Conservation (phyloP, 2,113 vertebrate genomes). For the Sialia sialis region DNA sequence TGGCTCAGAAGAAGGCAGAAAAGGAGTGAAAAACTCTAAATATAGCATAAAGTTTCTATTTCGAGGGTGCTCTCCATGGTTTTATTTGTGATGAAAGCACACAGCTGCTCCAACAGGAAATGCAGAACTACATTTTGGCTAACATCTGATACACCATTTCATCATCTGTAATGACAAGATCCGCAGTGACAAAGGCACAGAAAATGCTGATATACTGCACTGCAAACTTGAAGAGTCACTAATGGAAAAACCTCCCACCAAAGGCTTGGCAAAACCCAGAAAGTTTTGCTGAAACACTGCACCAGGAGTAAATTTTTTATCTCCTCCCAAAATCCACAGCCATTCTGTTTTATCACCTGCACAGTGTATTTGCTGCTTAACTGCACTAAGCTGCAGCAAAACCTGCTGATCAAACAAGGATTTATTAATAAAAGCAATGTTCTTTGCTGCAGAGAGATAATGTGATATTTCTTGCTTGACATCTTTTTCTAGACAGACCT, state of each 20-base stretch:
- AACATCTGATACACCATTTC: not conserved
- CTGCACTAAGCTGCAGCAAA: not conserved
- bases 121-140: not conserved
- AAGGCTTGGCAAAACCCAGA: not conserved
- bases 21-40: not conserved
- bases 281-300: not conserved
- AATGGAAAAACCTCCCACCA: not conserved
- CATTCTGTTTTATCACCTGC: not conserved
- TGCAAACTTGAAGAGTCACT: not conserved
- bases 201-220: not conserved
- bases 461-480: conserved; percentile 58
- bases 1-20: not conserved
- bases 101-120: not conserved
- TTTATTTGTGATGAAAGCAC: not conserved
- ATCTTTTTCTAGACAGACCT: conserved; percentile 69
- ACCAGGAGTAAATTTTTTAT: not conserved
- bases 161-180: not conserved
- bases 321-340: not conserved
- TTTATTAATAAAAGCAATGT: conserved; percentile 3
- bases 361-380: not conserved
- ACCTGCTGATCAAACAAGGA: not conserved
- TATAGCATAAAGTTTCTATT: not conserved
- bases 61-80: not conserved
- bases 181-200: not conserved
- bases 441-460: not conserved